Base-by-base conservation (phyloP, 2,797 vertebrate species). In the Halcyon leucocephala region DNA sequence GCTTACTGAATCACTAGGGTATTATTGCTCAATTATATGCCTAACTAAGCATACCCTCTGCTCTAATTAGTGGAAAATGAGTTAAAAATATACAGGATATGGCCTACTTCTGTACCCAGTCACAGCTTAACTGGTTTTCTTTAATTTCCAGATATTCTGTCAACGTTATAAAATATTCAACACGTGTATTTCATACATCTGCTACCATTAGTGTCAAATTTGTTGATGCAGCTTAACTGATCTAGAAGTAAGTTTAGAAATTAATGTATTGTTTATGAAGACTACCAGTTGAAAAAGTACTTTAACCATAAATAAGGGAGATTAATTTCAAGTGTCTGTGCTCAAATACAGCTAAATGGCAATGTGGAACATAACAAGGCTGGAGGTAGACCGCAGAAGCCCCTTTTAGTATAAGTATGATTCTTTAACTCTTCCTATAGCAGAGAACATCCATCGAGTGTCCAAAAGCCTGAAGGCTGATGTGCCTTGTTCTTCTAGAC, bases 11-110 rank as follows among this genome's bases (percentile, higher is more conserved):
- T 90, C 86, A 66, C 86, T 91, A 49, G 92, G 74, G 82, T 83
- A 77, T 95, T 95, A 95, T 73, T 96, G 61, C 79, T 91, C 95
- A 90, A 94, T 97, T 95, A 92, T 88, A 90, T 88, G 89, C 61
- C 87, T 94, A 97, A 96, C 86, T 90, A 88, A 94, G 93, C 90
- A 88, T 90, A 90, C 62, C 46, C 54, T 89, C 69, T 81, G 37
- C 69, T 92, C 61, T 95, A 94, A 95, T 95, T 95, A 95, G 72
- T 78, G 82, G 84, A 92, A 96, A 93, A 95, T 88, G 78, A 77
- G 86, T 93, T 93, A 96, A 96, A 95, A 96, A 95, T 92, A 87
- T 90, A 95, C 69, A 92, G 65, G 61, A 91, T 93, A 39, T 86
- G 89, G 87, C 86, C 94, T 93, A 95, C 69, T 94, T 97, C 57